Percentiles rank a stretch among this genome's conserved stretches.
Conservation (phyloP, 2,113 vertebrate species). For the Emydocephalus ijimae region DNA sequence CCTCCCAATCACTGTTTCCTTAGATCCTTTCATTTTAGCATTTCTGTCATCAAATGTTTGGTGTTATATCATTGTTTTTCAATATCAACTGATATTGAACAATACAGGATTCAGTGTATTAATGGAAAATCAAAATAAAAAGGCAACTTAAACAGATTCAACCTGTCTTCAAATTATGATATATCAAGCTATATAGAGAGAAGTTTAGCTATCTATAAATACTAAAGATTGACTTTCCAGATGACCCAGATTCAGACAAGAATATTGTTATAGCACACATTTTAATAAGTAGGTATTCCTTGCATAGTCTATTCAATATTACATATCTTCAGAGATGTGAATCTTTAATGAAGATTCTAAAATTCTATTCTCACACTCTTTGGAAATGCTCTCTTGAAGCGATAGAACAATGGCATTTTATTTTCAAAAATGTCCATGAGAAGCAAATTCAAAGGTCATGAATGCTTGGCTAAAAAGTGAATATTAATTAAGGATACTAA, state of each 20-base stretch:
- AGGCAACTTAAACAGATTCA: not conserved
- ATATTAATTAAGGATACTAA: slow-evolving; percentile 16
- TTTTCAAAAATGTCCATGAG: slow-evolving; percentile 15
- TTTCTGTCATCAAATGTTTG: not conserved
- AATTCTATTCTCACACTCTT: not conserved
- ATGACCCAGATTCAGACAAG: not conserved
- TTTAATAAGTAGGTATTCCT: not conserved
- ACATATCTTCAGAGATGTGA: not conserved
- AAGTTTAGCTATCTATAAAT: not conserved
- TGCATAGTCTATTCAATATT: not conserved
- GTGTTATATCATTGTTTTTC: not conserved
- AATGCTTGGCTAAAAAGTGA: slow-evolving; percentile 9
- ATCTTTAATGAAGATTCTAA: slow-evolving; percentile 12
- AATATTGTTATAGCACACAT: not conserved
- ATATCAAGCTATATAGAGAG: not conserved
- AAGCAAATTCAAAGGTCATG: slow-evolving; percentile 19
- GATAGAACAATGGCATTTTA: slow-evolving; percentile 2
- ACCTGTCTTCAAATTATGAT: not conserved
- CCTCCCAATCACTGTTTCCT: not conserved
- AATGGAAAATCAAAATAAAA: not conserved
- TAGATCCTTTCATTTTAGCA: not conserved
- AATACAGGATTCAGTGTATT: not conserved
- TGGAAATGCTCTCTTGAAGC: not conserved
- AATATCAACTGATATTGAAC: not conserved
- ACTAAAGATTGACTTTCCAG: not conserved